These are phyloP conservation scores for Leucoraja erinaceus DNA, from an alignment of 2,113 vertebrate species.

Conservation along the genomic window DNA sequence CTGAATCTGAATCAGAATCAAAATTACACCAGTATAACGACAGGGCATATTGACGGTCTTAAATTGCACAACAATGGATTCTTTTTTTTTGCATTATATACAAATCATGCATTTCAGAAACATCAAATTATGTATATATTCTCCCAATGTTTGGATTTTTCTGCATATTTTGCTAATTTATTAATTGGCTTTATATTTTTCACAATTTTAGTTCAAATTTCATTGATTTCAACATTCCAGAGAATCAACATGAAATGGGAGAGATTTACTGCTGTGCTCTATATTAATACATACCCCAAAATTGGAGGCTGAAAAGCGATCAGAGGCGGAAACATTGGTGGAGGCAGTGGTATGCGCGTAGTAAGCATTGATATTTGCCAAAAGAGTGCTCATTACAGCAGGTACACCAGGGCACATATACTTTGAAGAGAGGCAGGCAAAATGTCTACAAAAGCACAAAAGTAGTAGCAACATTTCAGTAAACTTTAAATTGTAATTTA, in stretches of 20 bases:
- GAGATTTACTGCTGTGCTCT: background rate
- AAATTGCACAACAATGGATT: too few relatives aligned
- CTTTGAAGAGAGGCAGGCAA: conserved; percentile 96
- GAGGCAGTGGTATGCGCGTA: conserved; percentile 94
- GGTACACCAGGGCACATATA: conserved; percentile 98
- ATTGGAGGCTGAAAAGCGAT: conserved; percentile 94
- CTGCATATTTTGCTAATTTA: background rate
- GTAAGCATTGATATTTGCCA: conserved; percentile 98
- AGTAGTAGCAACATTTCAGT: background rate
- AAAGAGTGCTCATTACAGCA: conserved; percentile 91
- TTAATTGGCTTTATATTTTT: background rate
- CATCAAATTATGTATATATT: too few relatives aligned
- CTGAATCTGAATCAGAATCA: too few relatives aligned
- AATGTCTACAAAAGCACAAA: conserved; percentile 68
- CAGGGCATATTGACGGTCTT: too few relatives aligned
- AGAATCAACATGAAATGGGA: conserved; percentile 8
- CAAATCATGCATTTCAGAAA: too few relatives aligned
- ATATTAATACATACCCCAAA: conserved; percentile 77
- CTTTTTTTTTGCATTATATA: too few relatives aligned
- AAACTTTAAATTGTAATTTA: conserved; percentile 5
- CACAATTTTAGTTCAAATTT: background rate
- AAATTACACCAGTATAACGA: too few relatives aligned
- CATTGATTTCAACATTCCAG: background rate
- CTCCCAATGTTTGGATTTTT: too few relatives aligned
- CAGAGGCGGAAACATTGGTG: conserved; percentile 92